Evolutionary conservation across 2,888 invertebrate genomes (phyloP).

Genomic region (Miltochrista miniata): DNA sequence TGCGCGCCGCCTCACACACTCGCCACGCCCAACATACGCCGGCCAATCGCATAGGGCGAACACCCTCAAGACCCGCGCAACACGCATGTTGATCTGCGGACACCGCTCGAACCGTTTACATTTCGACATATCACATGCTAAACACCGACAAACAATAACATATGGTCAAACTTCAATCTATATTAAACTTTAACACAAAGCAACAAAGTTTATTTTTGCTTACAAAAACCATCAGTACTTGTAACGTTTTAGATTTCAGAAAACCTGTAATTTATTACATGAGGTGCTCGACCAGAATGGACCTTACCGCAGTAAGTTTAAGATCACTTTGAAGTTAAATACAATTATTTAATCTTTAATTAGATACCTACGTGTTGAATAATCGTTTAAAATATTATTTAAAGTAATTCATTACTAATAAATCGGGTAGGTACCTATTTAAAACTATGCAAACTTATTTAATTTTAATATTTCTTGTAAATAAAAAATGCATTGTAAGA

Average conservation of each 20-base stretch:
- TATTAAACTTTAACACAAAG: slow-evolving; percentile 28
- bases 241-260: slow-evolving; percentile 23
- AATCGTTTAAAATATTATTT: too few relatives aligned
- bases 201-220: slow-evolving; percentile 28
- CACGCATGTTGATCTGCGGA: slow-evolving; percentile 84
- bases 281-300: slow-evolving; percentile 21
- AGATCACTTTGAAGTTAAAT: not conserved
- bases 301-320: slow-evolving; percentile 7
- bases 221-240: slow-evolving; percentile 28
- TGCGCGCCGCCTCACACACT: slow-evolving; percentile 71
- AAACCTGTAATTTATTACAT: slow-evolving; percentile 60
- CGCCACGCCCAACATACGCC: slow-evolving; percentile 75
- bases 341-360: not conserved
- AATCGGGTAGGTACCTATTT: too few relatives aligned
- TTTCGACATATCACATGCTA: slow-evolving; percentile 83
- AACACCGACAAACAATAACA: slow-evolving; percentile 81
- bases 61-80: slow-evolving; percentile 70
- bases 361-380: too few relatives aligned
- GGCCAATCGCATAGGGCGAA: slow-evolving; percentile 78
- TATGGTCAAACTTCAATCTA: slow-evolving; percentile 42
- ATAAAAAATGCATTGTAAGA: too few relatives aligned
- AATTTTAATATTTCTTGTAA: too few relatives aligned
- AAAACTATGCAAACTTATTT: too few relatives aligned
- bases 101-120: slow-evolving; percentile 78
- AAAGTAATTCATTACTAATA: too few relatives aligned